These are phyloP conservation scores for Caenorhabditis doughertyi DNA, from an alignment of 2,888 invertebrate genomes.

Conservation along the genomic window DNA sequence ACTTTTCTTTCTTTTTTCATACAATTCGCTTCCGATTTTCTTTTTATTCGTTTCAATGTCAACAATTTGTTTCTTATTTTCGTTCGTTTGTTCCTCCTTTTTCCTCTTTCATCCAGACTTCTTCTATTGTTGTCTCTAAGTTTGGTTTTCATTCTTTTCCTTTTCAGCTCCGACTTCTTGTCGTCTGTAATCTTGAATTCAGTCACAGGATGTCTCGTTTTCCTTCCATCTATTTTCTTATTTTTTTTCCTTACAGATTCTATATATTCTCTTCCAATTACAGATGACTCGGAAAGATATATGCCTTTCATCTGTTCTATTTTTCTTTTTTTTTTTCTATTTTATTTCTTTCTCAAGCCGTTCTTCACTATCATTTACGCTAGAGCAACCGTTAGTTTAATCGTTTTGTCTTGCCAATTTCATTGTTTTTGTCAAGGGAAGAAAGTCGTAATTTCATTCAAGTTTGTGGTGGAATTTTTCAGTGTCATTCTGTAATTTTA, in stretches of 20 bases:
- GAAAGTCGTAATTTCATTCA: not conserved
- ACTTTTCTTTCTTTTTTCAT: slow-evolving; percentile 4
- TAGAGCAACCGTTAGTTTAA: slow-evolving; percentile 37
- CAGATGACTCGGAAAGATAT: slow-evolving; percentile 25
- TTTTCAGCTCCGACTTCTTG: slow-evolving; percentile 31
- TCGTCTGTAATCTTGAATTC: slow-evolving; percentile 38
- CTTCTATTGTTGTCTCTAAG: slow-evolving; percentile 10
- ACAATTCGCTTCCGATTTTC: not conserved
- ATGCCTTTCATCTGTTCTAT: not conserved
- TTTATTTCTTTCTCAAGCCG: not conserved
- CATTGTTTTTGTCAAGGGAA: slow-evolving; percentile 10
- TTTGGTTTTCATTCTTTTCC: slow-evolving; percentile 7
- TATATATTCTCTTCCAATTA: slow-evolving; percentile 44
- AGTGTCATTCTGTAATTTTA: not conserved
- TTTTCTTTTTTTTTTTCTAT: slow-evolving; percentile 5
- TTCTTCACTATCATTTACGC: slow-evolving; percentile 29
- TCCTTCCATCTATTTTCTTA: slow-evolving; percentile 18
- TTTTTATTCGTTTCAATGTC: slow-evolving; percentile 24
- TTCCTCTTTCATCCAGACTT: slow-evolving; percentile 1
- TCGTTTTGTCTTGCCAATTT: slow-evolving; percentile 1
- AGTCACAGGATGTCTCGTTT: slow-evolving; percentile 31
- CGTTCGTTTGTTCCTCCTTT: slow-evolving; percentile 30
- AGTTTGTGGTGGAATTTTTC: not conserved
- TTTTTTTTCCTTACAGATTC: slow-evolving; percentile 34
- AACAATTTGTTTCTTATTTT: slow-evolving; percentile 37